phyloP scores from a whole-genome alignment of 2,888 invertebrate species.

The Idaea biselata region DNA sequence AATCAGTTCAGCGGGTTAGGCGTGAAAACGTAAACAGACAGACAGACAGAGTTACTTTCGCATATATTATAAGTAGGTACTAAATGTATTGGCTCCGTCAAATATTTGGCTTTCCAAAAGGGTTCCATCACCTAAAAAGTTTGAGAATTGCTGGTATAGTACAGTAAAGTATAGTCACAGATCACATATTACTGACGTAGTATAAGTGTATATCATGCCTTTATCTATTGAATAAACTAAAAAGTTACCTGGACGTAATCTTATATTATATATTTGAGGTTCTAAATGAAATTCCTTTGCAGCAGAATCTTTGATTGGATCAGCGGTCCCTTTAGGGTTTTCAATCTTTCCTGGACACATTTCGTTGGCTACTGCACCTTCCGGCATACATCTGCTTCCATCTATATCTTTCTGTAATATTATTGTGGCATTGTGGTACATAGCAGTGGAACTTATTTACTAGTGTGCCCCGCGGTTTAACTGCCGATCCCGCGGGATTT shows the following conservation, averaged over 20 bases:
- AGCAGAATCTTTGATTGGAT: constrained; percentile 38
- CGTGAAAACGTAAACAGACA: too few species aligned
- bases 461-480: too few species aligned
- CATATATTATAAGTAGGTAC: too few species aligned
- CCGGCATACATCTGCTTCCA: constrained; percentile 32
- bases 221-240: neutral
- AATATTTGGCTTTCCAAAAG: too few species aligned
- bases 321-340: constrained; percentile 18
- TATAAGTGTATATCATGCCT: neutral
- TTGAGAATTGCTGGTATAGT: too few species aligned
- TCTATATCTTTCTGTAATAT: constrained; percentile 11
- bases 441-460: neutral
- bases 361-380: constrained; percentile 3
- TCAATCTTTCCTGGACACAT: constrained; percentile 37
- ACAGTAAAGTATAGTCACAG: too few species aligned
- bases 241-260: constrained; percentile 33
- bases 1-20: too few species aligned
- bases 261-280: constrained; percentile 56
- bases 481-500: too few species aligned
- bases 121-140: too few species aligned
- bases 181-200: too few species aligned
- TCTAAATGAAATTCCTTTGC: constrained; percentile 53
- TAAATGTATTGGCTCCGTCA: too few species aligned
- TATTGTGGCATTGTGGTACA: neutral
- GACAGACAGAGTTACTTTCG: too few species aligned